Evolutionary conservation across 2,888 invertebrate species (phyloP).

Genomic region (Eupithecia inturbata): DNA sequence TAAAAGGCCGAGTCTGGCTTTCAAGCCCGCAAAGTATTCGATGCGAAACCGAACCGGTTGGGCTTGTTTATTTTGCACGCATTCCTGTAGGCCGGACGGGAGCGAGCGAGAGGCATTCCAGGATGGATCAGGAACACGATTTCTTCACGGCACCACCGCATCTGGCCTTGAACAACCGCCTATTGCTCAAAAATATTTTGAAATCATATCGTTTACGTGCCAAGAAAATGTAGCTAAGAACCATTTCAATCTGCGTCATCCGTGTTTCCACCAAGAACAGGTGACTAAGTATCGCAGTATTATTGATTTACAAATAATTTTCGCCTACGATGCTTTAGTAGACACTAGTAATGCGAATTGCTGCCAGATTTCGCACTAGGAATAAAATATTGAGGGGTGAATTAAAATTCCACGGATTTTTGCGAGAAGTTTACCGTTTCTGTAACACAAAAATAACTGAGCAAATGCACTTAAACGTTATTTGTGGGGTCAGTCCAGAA

Average conservation of each 20-base stretch:
- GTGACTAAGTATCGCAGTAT: constrained; percentile 39
- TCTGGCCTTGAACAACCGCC: constrained; percentile 72
- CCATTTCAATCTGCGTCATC: constrained; percentile 55
- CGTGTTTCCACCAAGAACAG: constrained; percentile 40
- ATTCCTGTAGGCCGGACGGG: constrained; percentile 75
- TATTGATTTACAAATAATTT: constrained; percentile 28
- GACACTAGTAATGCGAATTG: constrained; percentile 23
- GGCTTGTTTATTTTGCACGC: constrained; percentile 83
- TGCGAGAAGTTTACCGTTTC: constrained; percentile 12
- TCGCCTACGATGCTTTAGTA: constrained; percentile 19
- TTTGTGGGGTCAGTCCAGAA: constrained; percentile 11
- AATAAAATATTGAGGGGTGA: constrained; percentile 21
- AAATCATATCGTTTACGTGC: constrained; percentile 52
- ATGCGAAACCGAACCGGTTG: constrained; percentile 76
- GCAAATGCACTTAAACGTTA: constrained; percentile 7
- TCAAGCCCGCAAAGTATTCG: constrained; percentile 66
- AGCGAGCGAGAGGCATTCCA: constrained; percentile 75
- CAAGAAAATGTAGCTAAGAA: constrained; percentile 52
- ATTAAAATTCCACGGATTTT: constrained; percentile 21
- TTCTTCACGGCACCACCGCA: constrained; percentile 61
- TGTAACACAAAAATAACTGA: constrained; percentile 16
- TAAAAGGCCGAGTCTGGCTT: constrained; percentile 63
- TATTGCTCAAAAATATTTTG: constrained; percentile 55
- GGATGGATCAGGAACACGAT: constrained; percentile 72
- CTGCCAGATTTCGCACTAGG: constrained; percentile 24